Percentiles rank a stretch among this genome's conserved stretches.
Evolutionary conservation across 35 echinoderm and acorn worm genomes (phyloP).

Genomic region (Heliocidaris tuberculata): DNA sequence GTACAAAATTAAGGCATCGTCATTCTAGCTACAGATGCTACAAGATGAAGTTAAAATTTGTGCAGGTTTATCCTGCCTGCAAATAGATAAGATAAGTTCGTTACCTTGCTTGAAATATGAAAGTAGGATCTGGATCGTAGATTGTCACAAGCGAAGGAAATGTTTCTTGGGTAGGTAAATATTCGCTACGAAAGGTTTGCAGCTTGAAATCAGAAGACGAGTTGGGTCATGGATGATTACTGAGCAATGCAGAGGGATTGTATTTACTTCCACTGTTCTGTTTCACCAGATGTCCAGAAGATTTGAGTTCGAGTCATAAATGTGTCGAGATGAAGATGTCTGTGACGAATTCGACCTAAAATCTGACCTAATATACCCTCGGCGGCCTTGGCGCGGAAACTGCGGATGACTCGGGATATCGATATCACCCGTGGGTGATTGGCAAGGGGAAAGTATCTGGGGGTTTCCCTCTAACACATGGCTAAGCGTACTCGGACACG

Average conservation of each 20-base stretch:
- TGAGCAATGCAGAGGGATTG: background rate
- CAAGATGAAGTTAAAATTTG: too few relatives aligned
- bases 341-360: background rate
- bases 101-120: background rate
- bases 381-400: background rate
- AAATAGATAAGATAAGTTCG: background rate
- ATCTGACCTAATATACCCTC: background rate
- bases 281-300: background rate
- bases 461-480: too few relatives aligned
- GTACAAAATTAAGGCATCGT: too few relatives aligned
- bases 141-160: background rate
- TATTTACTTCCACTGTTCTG: background rate
- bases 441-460: background rate
- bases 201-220: background rate
- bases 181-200: background rate
- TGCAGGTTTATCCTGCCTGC: too few relatives aligned
- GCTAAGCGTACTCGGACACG: background rate
- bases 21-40: too few relatives aligned
- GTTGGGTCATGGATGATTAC: background rate
- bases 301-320: background rate
- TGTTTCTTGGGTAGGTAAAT: background rate
- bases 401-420: background rate
- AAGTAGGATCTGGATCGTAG: background rate
- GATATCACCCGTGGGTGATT: background rate
- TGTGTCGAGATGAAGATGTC: background rate